Evolutionary conservation across 2,113 vertebrate species (phyloP), one percentile per base, ranked within the genome.

Genomic region (Delphinus delphis): DNA sequence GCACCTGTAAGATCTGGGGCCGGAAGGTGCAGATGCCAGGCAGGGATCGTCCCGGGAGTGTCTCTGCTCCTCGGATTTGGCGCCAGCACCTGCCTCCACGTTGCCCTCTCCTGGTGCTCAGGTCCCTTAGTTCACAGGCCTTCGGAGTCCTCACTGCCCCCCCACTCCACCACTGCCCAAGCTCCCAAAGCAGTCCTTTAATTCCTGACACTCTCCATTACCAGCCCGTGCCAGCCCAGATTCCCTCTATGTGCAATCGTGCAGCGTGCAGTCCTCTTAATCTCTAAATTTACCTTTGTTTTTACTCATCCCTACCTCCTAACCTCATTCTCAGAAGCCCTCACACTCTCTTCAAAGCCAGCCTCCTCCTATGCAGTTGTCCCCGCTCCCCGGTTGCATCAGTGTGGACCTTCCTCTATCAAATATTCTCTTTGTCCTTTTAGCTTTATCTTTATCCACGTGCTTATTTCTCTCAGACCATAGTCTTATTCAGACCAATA

Each of bases 101-200:
- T 62, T 50, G 71, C 44, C 55, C 95, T 62, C 55, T 73, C 36
- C n/a, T 47, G 70, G 74, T 4, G 5, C 65, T 12, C 41, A 9
- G 38, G 14, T 36, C 55, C 50, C 21, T 8, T 2, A 2, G 62
- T 31, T 67, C 81, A 41, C 8, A 11, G 65, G 77, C 5, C 18
- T 38, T 31, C 6, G 18, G 33, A 31, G 25, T 28, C 62, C 33
- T 28, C 47, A 5, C 7, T 17, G 60, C 2, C 26, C 15, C 15
- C 73, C 15, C 0, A 11, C 47, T 3, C 18, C 0, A n/a, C 76
- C 12, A 6, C 11, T 53, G 5, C 15, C 18, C 2, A 7, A 28
- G 60, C 21, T 77, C 82, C 18, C 3, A 33, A 12, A 2, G 81
- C 14, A 86, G n/a, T 36, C 44, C 9, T 55, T 31, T 70, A 82